phyloP scores from a whole-genome alignment of 2,797 vertebrate species.

The Anabacerthia variegaticeps region DNA sequence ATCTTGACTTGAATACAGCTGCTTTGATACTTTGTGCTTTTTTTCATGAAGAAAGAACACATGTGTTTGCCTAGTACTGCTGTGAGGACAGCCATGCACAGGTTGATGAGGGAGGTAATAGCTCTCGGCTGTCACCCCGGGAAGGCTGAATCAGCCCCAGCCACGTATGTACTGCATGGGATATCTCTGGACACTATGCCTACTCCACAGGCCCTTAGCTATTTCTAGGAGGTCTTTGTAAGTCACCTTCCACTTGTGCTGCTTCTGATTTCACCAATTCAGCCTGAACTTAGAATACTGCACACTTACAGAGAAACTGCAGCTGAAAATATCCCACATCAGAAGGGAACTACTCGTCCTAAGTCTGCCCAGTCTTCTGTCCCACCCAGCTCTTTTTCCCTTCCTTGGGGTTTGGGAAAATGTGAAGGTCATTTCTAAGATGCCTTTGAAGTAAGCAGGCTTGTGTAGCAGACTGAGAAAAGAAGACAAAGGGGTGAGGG shows the following conservation, averaged over 20 bases:
- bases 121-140: background rate
- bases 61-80: background rate
- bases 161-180: fast-evolving
- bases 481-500: background rate
- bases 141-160: background rate
- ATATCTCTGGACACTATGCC: background rate
- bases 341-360: background rate
- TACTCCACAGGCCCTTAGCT: background rate
- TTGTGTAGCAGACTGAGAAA: background rate
- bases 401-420: background rate
- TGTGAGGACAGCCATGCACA: background rate
- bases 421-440: background rate
- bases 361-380: background rate
- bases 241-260: background rate
- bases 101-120: background rate
- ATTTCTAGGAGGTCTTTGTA: background rate
- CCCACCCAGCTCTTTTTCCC: background rate
- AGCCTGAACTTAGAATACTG: background rate
- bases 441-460: background rate
- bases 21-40: background rate
- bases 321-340: background rate
- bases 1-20: background rate
- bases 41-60: background rate
- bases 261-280: background rate
- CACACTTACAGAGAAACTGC: background rate